Percentiles rank a stretch among this genome's conserved stretches.
Evolutionary conservation across 2,113 vertebrate species (phyloP).

Genomic region (Leptodactylus fuscus): DNA sequence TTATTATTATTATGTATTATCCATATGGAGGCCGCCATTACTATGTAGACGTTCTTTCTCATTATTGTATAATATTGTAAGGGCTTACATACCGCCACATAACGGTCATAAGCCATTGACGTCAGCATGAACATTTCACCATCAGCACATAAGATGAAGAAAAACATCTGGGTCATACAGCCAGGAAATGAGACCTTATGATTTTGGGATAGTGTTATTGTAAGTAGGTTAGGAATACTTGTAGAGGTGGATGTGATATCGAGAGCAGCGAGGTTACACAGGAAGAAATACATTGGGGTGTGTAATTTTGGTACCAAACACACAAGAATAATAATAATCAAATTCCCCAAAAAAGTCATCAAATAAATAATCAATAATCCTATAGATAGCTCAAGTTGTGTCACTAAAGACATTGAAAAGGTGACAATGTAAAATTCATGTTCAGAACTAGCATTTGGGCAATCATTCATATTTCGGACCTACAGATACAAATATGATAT

Average conservation of each 20-base stretch:
- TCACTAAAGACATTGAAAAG: not conserved
- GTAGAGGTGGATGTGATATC: not conserved
- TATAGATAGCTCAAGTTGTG: not conserved
- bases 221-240: not conserved
- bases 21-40: conserved; percentile 54
- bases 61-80: conserved; percentile 53
- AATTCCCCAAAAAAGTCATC: not conserved
- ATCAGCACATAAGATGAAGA: conserved; percentile 54
- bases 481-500: not conserved
- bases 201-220: not conserved
- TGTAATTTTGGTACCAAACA: not conserved
- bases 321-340: not conserved
- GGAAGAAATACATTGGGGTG: conserved; percentile 15
- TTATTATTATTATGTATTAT: too few relatives aligned
- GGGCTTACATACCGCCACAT: conserved; percentile 58
- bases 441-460: not conserved
- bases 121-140: conserved; percentile 59
- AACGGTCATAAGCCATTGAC: conserved; percentile 63
- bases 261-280: not conserved
- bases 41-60: conserved; percentile 32
- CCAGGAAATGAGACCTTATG: conserved; percentile 50
- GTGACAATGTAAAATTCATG: not conserved
- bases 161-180: conserved; percentile 62
- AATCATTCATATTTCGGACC: not conserved
- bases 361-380: conserved; percentile 7